Base-by-base conservation (phyloP, 2,113 vertebrate genomes). In the Aspidoscelis tigris region DNA sequence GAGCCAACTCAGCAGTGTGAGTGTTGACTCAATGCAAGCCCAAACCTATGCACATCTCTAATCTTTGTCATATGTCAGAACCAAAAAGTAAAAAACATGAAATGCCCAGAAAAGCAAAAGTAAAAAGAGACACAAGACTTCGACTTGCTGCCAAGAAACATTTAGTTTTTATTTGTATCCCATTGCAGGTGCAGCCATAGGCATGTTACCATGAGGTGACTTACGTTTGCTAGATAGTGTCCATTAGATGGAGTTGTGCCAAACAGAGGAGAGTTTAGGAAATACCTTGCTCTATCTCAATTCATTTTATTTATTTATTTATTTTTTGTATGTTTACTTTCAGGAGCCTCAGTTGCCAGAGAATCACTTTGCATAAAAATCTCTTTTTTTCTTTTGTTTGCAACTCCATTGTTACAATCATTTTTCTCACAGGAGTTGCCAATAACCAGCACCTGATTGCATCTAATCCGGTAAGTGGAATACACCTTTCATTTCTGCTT, bases 361-460 rank as follows among this genome's bases (percentile, higher is more conserved):
- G 99, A 95, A 99, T 99, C 91, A 99, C 98, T 1, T 96, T 99
- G 74, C 99, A 99, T 91, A 99, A 99, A 95, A 99, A 99, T 92
- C 97, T 99, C 26, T 99, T 99, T 94, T 98, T 99, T 91, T 99
- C 99, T 53, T 99, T 99, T 70, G 96, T 99, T 73, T 96, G 97
- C 84, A 99, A 99, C 93, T 99, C 99, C 10, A 81, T 99, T 82
- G 96, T 99, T 86, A 99, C 98, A 22, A 98, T 99, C 86, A 97
- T 99, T 92, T 98, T 93, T 65, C 92, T 99, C 88, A 97, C 97
- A 0, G 98, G 96, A 0, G 96, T 98, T 87, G 98, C 97, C 82
- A 99, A 97, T 95, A 99, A 99, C 90, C 97, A 98, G 92, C 95
- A 97, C 65, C 82, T 99, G 80, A 97, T 99, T 84, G 97, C 97